These are phyloP conservation scores for Caenorhabditis macrosperma DNA, from an alignment of 2,888 invertebrate genomes.

Conservation along the genomic window DNA sequence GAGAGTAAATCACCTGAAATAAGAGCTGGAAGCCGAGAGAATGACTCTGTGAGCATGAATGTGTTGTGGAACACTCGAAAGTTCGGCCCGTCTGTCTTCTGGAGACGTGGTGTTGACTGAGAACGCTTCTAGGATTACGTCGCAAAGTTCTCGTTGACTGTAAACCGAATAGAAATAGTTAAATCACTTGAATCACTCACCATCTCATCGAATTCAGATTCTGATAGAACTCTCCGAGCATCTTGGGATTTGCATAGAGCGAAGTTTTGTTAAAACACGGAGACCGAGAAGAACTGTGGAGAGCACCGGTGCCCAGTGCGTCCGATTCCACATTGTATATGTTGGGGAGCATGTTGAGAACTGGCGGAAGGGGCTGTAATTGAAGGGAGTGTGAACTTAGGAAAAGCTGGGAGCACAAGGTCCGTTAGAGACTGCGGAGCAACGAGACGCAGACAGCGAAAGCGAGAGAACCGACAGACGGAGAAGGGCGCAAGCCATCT, in stretches of 20 bases:
- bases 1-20: conserved; percentile 39
- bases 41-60: conserved; percentile 61
- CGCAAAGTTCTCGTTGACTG: conserved; percentile 51
- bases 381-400: conserved; percentile 17
- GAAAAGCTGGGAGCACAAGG: conserved; percentile 23
- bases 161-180: neutral
- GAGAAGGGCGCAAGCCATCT: conserved; percentile 36
- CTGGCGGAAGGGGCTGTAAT: neutral
- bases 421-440: conserved; percentile 38
- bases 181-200: conserved; percentile 11
- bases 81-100: conserved; percentile 33
- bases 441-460: conserved; percentile 29
- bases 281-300: conserved; percentile 44
- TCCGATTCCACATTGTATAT: conserved; percentile 48
- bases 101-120: conserved; percentile 14
- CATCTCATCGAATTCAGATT: conserved; percentile 48
- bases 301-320: conserved; percentile 19
- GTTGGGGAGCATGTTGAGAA: conserved; percentile 24
- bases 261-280: conserved; percentile 39
- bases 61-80: conserved; percentile 16
- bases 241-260: conserved; percentile 46
- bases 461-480: conserved; percentile 30
- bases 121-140: conserved; percentile 52
- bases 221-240: conserved; percentile 53
- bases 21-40: conserved; percentile 58